A percentile compares a stretch with the other conserved stretches of the same genome.
phyloP scores from a whole-genome alignment of 2,888 invertebrate species.

The Ypsolopha sequella region DNA sequence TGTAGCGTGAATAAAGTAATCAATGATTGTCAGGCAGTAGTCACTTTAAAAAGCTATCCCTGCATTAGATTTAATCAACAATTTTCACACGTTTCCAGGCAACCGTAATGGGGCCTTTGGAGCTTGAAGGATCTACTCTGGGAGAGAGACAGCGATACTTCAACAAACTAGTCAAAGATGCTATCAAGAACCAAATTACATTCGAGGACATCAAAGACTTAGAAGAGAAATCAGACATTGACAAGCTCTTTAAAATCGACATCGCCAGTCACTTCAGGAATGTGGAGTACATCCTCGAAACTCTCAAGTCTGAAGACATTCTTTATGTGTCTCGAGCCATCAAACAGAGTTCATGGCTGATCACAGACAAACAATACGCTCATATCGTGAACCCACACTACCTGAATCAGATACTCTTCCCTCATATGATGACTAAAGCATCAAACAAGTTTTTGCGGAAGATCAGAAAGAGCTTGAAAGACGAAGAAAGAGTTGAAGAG shows the following conservation, averaged over 20 bases:
- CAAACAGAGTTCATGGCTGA: conserved; percentile 37
- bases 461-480: conserved; percentile 36
- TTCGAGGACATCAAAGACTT: background rate
- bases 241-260: conserved; percentile 41
- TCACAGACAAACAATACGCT: conserved; percentile 35
- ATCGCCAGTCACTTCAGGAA: conserved; percentile 31
- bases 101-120: conserved; percentile 27
- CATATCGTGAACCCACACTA: conserved; percentile 43
- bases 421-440: conserved; percentile 37
- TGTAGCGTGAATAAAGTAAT: too few species aligned
- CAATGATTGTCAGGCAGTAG: too few species aligned
- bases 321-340: conserved; percentile 42
- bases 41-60: too few species aligned
- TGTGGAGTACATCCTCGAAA: conserved; percentile 32
- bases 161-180: conserved; percentile 15
- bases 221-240: conserved; percentile 24
- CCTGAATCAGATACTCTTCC: conserved; percentile 30
- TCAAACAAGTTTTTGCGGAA: conserved; percentile 34
- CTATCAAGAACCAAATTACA: conserved; percentile 7
- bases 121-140: conserved; percentile 24
- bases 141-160: conserved; percentile 22
- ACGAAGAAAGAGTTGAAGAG: conserved; percentile 31
- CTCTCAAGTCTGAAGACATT: conserved; percentile 37
- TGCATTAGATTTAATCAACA: too few species aligned
- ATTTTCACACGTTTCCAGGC: background rate